These are phyloP conservation scores for Ormyrus rosae DNA, from an alignment of 2,888 invertebrate species.

Conservation along the genomic window DNA sequence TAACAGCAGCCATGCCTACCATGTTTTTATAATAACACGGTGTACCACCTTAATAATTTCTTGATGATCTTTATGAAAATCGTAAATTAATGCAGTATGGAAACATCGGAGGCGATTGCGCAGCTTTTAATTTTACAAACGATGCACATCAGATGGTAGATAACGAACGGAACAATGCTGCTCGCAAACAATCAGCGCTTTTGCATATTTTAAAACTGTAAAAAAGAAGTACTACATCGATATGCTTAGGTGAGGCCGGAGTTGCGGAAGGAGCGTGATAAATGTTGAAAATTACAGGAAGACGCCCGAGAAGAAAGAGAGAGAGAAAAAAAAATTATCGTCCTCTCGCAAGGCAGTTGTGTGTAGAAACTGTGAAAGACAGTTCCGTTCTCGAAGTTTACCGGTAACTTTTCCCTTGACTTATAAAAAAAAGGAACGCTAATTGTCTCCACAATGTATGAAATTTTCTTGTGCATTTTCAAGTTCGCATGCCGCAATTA, in stretches of 20 bases:
- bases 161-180: slow-evolving; percentile 37
- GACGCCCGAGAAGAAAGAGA: slow-evolving; percentile 35
- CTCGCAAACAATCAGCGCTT: slow-evolving; percentile 35
- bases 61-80: slow-evolving; percentile 4
- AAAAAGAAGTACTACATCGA: slow-evolving; percentile 28
- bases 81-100: neutral
- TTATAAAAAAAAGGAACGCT: neutral
- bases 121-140: slow-evolving; percentile 8
- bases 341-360: slow-evolving; percentile 40
- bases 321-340: slow-evolving; percentile 38
- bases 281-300: slow-evolving; percentile 62
- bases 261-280: slow-evolving; percentile 46
- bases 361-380: slow-evolving; percentile 49
- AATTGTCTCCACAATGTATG: neutral
- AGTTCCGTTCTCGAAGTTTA: slow-evolving; percentile 23
- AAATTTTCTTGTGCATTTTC: neutral
- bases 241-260: slow-evolving; percentile 47
- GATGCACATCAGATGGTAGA: slow-evolving; percentile 20
- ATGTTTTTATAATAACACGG: too few species aligned
- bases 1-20: too few species aligned
- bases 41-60: neutral
- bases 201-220: slow-evolving; percentile 31
- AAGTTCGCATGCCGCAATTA: neutral
- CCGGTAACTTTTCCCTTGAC: slow-evolving; percentile 23
- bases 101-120: neutral